Evolutionary conservation across 23 tunicate genomes (phyloP), one percentile per base, ranked within the genome.

Genomic region (Clavelina lepadiformis): DNA sequence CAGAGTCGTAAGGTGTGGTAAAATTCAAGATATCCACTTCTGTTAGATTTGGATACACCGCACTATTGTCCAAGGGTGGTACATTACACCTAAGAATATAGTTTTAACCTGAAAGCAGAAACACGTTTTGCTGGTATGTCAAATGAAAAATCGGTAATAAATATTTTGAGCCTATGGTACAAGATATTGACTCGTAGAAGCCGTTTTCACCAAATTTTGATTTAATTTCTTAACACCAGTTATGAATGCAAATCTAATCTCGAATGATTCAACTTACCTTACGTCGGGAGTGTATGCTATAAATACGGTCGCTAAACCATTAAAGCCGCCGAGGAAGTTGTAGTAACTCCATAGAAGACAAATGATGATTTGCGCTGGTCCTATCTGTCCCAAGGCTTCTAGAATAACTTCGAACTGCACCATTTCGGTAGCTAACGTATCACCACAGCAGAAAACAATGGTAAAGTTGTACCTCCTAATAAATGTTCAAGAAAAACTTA

Each of bases 291-390:
- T 31, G 31, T 73, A 64, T 0, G 89, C 79, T 21, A 71, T 73
- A 41, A 81, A 81, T 3, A 81, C 80, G 0, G 89, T 79, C 1
- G 82, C 89, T 18, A 81, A 57, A 35, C 52, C 58, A 56, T 81
- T 81, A 15, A 81, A 28, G 0, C 89, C 89, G 21, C 65, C 58
- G 8, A 47, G 52, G 4, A 81, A 65, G 30, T 56, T 67, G 28
- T 22, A 71, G 49, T 64, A 81, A 30, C 24, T 65, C 0, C 73
- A 27, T 61, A 81, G 22, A 4, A 46, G 20, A 35, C 73, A 28
- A 11, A 81, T 20, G 21, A 81, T 38, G 46, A 73, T 31, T 56
- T 81, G 80, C n/a, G 65, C 68, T 0, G 31, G 28, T 1, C 89
- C 89, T 8, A 73, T n/a, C 51, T 57, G 41, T 20, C 80, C 80